Base-by-base conservation (phyloP, 1,140 invertebrate species). In the Paraescarpia echinospica region DNA sequence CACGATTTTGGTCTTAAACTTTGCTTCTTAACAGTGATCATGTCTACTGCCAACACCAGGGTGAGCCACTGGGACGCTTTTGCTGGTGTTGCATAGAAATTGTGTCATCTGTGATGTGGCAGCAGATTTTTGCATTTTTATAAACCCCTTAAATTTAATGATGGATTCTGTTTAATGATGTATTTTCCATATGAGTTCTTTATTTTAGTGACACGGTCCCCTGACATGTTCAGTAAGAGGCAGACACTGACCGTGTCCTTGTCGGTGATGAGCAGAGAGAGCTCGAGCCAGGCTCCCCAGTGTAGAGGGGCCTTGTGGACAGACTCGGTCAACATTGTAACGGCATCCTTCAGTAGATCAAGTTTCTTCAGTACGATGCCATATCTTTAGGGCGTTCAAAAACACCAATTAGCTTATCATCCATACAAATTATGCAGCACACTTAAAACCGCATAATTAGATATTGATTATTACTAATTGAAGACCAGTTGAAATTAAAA, bases 221-320 rank as follows among this genome's bases (percentile, higher is more conserved):
- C n/a, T n/a, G n/a, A n/a, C n/a, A n/a, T n/a, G n/a, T n/a, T n/a
- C n/a, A n/a, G n/a, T n/a, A n/a, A n/a, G n/a, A n/a, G n/a, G n/a
- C n/a, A n/a, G n/a, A n/a, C 35, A 92, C 93, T 94, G 94, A 97
- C 96, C 94, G 95, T 96, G 94, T 96, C 98, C 95, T 97, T 97
- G 94, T 99, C 98, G 93, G 97, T 97, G 35, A 99, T 97, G 0
- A 99, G 96, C 1, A 97, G 97, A 8, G 98, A 97, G n/a, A 99
- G 95, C 96, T 99, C 99, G 48, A 98, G 96, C 98, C 99, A 99
- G 0, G 98, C 97, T 91, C 98, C 97, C 99, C 99, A 99, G 93
- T 98, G 97, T 94, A 98, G 97, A 22, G 98, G 98, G 93, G 98
- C 97, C 35, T 97, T 96, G 92, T 97, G 97, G 1, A 98, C 97